phyloP scores from a whole-genome alignment of 2,888 invertebrate genomes.

The Acanthosepion lycidas region DNA sequence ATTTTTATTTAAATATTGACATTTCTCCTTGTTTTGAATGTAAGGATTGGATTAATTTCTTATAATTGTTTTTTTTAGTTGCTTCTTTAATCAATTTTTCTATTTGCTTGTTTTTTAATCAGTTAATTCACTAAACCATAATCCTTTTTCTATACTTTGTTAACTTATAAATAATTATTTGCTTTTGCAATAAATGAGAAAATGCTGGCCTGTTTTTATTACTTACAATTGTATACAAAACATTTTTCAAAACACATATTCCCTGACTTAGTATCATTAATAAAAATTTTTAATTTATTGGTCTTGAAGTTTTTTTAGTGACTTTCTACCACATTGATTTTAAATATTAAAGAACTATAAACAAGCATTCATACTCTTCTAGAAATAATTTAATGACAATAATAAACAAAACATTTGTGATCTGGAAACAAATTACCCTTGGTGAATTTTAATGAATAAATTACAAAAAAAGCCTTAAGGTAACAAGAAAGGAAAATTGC shows the following conservation, averaged over 20 bases:
- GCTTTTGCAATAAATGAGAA: not conserved
- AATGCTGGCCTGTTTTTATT: not conserved
- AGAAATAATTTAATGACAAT: not conserved
- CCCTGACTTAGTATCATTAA: not conserved
- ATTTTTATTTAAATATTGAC: too few relatives aligned
- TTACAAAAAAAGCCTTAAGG: too few relatives aligned
- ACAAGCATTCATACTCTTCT: not conserved
- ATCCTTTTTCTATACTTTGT: not conserved
- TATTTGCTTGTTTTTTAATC: not conserved
- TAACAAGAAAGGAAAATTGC: too few relatives aligned
- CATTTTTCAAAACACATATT: not conserved
- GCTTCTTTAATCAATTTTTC: not conserved
- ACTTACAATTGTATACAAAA: not conserved
- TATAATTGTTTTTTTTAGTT: not conserved
- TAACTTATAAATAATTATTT: not conserved
- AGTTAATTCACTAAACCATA: not conserved
- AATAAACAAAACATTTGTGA: too few relatives aligned
- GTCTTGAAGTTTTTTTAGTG: not conserved
- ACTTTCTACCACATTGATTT: slow-evolving; percentile 4
- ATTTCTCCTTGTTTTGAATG: too few relatives aligned
- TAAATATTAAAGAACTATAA: not conserved
- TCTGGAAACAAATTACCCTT: too few relatives aligned
- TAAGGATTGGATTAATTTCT: not conserved
- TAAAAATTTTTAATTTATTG: not conserved
- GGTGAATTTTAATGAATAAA: too few relatives aligned